A percentile compares a stretch with the other conserved stretches of the same genome.
Evolutionary conservation across 2,888 invertebrate genomes (phyloP).

Genomic region (Leptogaster cylindrica): DNA sequence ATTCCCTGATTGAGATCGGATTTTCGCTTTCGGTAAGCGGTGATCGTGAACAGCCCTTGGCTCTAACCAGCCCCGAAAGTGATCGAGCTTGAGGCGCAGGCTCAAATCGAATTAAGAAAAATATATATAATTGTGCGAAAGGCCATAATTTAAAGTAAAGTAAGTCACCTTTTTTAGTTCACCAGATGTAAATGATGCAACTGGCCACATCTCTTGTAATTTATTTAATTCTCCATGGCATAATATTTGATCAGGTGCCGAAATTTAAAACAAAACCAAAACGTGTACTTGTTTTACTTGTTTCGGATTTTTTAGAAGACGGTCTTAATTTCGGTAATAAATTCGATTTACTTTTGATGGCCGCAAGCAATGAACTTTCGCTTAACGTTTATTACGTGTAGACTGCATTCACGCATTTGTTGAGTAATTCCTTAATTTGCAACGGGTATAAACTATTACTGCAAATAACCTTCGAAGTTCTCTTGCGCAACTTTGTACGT

Average conservation of each 20-base stretch:
- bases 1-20: too few relatives aligned
- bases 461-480: too few relatives aligned
- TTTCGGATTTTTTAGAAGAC: too few relatives aligned
- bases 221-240: background rate
- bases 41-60: background rate
- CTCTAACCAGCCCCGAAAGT: background rate
- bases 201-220: background rate
- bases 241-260: background rate
- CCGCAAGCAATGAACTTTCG: too few relatives aligned
- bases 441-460: too few relatives aligned
- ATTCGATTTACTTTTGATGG: too few relatives aligned
- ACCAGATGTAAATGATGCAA: background rate
- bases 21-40: background rate
- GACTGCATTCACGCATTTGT: too few relatives aligned
- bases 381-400: too few relatives aligned
- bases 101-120: background rate
- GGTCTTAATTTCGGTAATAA: too few relatives aligned
- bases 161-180: background rate
- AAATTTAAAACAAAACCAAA: background rate
- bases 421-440: too few relatives aligned
- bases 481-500: too few relatives aligned
- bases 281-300: too few relatives aligned
- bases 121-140: background rate
- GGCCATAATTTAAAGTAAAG: background rate
- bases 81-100: background rate